Conservation (phyloP, 2,888 invertebrate genomes). For the Drosophila atripex region DNA sequence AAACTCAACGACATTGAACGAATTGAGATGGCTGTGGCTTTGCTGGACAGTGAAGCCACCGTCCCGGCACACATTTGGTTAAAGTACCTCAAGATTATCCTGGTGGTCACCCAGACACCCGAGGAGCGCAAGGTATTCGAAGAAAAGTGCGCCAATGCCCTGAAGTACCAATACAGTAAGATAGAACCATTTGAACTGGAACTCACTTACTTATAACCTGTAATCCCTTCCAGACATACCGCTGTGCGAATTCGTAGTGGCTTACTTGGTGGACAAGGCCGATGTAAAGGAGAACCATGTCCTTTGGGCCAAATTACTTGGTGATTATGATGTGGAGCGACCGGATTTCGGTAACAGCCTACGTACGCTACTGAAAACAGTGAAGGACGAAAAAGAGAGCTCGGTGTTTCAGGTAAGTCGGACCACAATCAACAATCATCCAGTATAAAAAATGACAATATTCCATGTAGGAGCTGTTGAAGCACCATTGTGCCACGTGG, state of each 20-base stretch:
- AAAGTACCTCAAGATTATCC: conserved; percentile 38
- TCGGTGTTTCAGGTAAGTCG: background rate
- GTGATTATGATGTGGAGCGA: conserved; percentile 57
- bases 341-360: conserved; percentile 30
- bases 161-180: conserved; percentile 52
- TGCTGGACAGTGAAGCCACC: conserved; percentile 23
- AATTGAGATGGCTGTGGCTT: conserved; percentile 32
- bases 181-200: background rate
- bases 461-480: conserved; percentile 23
- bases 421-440: background rate
- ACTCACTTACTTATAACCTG: background rate
- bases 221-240: conserved; percentile 27
- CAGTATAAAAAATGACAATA: background rate
- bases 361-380: background rate
- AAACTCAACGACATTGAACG: conserved; percentile 43
- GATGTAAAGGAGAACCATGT: background rate
- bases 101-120: conserved; percentile 50
- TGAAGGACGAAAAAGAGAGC: background rate
- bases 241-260: conserved; percentile 47
- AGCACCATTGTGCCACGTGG: conserved; percentile 42
- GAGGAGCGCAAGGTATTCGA: conserved; percentile 36
- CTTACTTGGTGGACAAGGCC: conserved; percentile 16
- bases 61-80: conserved; percentile 58
- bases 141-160: conserved; percentile 36
- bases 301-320: conserved; percentile 50